Base-by-base conservation (phyloP, 2,113 vertebrate genomes). In the Corynorhinus townsendii region DNA sequence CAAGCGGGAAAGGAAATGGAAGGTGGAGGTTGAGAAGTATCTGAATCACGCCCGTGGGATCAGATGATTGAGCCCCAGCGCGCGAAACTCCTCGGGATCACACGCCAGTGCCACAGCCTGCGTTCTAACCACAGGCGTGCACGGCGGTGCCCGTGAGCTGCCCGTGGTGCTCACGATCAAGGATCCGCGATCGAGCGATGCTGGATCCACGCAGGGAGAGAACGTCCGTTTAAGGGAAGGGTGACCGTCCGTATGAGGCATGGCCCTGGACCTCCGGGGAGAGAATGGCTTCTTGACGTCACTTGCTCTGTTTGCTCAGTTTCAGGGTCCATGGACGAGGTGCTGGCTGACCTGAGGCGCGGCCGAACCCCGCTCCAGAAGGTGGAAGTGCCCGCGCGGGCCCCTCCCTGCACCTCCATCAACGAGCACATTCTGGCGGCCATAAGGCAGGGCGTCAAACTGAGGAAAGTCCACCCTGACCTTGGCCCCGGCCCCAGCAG, bases 271-370 rank as follows among this genome's bases (percentile, higher is more conserved):
- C 28, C 81, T 43, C 5, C 20, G 45, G 79, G 28, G 30, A 33
- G 12, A 22, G 45, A 7, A 1, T 45, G 40, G 40, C 16, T 75
- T 35, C 33, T 3, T 87, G 64, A 35, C 11, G 7, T 15, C 22
- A 3, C 68, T 2, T n/a, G 76, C 40, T 96, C 33, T 95, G 45
- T 90, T 38, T 54, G 10, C 0, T 83, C 28, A 12, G 24, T 88
- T 96, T 80, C 97, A 99, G 99, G 99, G 71, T 98, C 99, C 1
- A 99, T 99, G 99, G 99, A 99, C 35, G 99, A 99, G 72, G 99
- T 99, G 95, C 47, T 99, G 97, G 99, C 99, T 30, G 99, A 99
- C 0, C 94, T 99, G 14, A 99, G 99, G 97, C 98, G 98, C 0
- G 97, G 98, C 43, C 98, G 98, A 76, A 95, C 98, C 82, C 98